Evolutionary conservation across 1,140 invertebrate species (phyloP).

Genomic region (Neodiprion virginianus): DNA sequence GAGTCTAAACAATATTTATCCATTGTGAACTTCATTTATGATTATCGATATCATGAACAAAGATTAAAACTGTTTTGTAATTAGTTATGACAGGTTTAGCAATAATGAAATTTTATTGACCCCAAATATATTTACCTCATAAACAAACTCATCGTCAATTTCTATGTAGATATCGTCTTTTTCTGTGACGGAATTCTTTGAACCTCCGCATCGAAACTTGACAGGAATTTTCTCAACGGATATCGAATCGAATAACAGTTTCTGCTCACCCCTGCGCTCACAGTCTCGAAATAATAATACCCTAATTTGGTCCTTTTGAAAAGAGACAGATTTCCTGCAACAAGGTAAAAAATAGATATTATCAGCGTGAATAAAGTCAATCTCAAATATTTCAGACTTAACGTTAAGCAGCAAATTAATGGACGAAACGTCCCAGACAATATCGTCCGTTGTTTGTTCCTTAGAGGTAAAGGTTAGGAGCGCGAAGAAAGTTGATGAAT

Average conservation of each 20-base stretch:
- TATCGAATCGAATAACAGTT: conserved; percentile 85
- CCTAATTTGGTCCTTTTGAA: conserved; percentile 72
- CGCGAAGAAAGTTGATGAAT: too few relatives aligned
- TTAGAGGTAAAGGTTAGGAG: too few relatives aligned
- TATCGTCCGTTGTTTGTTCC: too few relatives aligned
- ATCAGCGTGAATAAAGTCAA: too few relatives aligned
- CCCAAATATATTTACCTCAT: conserved; percentile 10
- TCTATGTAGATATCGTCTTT: conserved; percentile 23
- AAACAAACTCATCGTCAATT: conserved; percentile 8
- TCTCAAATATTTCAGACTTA: too few relatives aligned
- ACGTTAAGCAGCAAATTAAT: too few relatives aligned
- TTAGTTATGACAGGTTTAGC: too few relatives aligned
- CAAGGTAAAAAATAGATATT: background rate
- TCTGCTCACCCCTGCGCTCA: conserved; percentile 76
- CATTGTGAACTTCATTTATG: conserved; percentile 33
- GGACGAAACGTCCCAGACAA: too few relatives aligned
- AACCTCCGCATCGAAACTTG: conserved; percentile 27
- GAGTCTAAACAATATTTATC: background rate
- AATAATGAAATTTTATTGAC: background rate
- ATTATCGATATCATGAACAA: background rate
- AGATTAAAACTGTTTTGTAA: too few relatives aligned
- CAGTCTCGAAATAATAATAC: conserved; percentile 86
- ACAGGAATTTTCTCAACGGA: conserved; percentile 67
- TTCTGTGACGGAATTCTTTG: background rate
- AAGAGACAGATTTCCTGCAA: conserved; percentile 57